Base-by-base conservation (phyloP, 2,113 vertebrate species). In the Callionymus lyra region DNA sequence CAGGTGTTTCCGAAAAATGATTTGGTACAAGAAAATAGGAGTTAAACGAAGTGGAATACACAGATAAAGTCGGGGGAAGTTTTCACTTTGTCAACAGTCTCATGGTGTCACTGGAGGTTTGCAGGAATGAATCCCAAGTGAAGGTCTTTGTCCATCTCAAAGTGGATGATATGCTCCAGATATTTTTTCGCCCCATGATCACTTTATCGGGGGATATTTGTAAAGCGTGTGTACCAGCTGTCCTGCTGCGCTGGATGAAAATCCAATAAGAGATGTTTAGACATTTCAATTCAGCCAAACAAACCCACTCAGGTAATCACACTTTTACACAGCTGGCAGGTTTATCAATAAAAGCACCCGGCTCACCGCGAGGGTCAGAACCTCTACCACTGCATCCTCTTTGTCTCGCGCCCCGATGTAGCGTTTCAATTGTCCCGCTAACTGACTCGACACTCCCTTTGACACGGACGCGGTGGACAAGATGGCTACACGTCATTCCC, bases 361-460 rank as follows among this genome's bases (percentile, higher is more conserved):
- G n/a, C 63, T 48, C 21, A 12, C 63, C 47, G 48, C 59, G 13
- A 35, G 33, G 55, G 68, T 56, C 73, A 55, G 62, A 55, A 70
- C 38, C 63, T 46, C 59, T 70, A 63, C 37, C 52, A 41, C 67
- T 52, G 71, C 76, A 70, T 65, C 69, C 74, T 54, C 51, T 61
- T 79, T 77, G 67, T 77, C 60, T 62, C 56, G 42, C 11, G 54
- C 59, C 41, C 37, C n/a, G n/a, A n/a, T n/a, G 27, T 38, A 58
- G 54, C 56, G 84, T 82, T 84, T 79, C 72, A 54, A 42, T 38
- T 56, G 66, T 90, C 88, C 89, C 85, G 59, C 84, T 57, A 80
- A 82, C 84, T 86, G 86, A 88, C 86, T 88, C 85, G 68, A 79
- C 86, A 84, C 80, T 85, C 79, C 79, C 83, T 85, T 88, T 87